Conservation (phyloP, 2,797 vertebrate species). For the Podarcis siculus region DNA sequence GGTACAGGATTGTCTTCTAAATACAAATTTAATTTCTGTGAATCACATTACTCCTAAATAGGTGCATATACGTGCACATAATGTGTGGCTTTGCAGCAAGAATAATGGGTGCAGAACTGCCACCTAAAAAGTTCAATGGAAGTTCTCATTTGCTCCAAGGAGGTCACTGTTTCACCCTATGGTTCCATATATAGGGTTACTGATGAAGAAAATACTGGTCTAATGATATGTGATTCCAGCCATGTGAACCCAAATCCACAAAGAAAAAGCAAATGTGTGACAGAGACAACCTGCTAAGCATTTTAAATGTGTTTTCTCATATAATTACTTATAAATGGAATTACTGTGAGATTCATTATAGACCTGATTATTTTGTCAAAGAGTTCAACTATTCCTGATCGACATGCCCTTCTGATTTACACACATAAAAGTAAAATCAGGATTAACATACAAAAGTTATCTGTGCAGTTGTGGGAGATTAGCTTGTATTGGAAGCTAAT, state of each 20-base stretch:
- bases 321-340: not conserved
- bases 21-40: not conserved
- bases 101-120: conserved; percentile 4
- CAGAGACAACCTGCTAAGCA: not conserved
- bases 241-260: conserved; percentile 14
- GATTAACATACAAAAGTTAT: conserved; percentile 12
- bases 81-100: not conserved
- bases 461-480: not conserved
- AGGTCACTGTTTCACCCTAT: conserved; percentile 6
- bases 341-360: not conserved
- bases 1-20: conserved; percentile 6
- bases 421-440: not conserved
- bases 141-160: not conserved
- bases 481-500: not conserved
- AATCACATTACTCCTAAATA: not conserved
- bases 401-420: not conserved
- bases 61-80: not conserved
- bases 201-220: not conserved
- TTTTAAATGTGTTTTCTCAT: not conserved
- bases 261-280: conserved; percentile 2
- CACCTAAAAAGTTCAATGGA: not conserved
- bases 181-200: not conserved
- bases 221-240: not conserved
- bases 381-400: not conserved
- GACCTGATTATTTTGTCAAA: not conserved